These are phyloP conservation scores for Dendrolimus pini DNA, from an alignment of 2,888 invertebrate species.

Conservation along the genomic window DNA sequence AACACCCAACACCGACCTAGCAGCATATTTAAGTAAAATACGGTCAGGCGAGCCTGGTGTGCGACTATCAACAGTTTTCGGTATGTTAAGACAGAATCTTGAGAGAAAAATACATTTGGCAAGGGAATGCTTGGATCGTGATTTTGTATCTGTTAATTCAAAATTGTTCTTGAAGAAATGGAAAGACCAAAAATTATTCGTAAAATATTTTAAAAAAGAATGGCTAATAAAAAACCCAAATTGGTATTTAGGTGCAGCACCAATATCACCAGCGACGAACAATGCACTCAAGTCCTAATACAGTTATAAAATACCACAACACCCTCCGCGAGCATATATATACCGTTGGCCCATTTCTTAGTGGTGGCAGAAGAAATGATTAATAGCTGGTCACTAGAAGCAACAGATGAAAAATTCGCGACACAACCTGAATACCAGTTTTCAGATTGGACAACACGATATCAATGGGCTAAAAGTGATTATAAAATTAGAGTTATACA, in stretches of 20 bases:
- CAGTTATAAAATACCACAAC: not conserved
- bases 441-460: slow-evolving; percentile 2
- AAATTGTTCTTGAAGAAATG: slow-evolving; percentile 6
- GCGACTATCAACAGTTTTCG: too few species aligned
- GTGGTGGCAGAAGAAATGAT: slow-evolving; percentile 7
- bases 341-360: not conserved
- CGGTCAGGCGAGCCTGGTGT: too few species aligned
- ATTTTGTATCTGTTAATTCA: too few species aligned
- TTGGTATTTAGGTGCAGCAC: slow-evolving; percentile 2
- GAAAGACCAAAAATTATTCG: slow-evolving; percentile 4
- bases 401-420: not conserved
- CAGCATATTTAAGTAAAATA: too few species aligned
- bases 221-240: slow-evolving; percentile 4
- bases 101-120: too few species aligned
- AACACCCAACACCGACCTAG: too few species aligned
- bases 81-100: too few species aligned
- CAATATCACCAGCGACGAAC: slow-evolving; percentile 3
- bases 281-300: slow-evolving; percentile 3
- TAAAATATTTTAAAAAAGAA: slow-evolving; percentile 7
- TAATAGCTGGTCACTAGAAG: slow-evolving; percentile 6
- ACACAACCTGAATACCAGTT: slow-evolving; percentile 3
- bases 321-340: not conserved
- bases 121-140: too few species aligned
- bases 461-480: slow-evolving; percentile 9
- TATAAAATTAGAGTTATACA: slow-evolving; percentile 4